A percentile compares a stretch with the other conserved stretches of the same genome.
phyloP scores from a whole-genome alignment of 2,888 invertebrate species.

The Buathra laborator region DNA sequence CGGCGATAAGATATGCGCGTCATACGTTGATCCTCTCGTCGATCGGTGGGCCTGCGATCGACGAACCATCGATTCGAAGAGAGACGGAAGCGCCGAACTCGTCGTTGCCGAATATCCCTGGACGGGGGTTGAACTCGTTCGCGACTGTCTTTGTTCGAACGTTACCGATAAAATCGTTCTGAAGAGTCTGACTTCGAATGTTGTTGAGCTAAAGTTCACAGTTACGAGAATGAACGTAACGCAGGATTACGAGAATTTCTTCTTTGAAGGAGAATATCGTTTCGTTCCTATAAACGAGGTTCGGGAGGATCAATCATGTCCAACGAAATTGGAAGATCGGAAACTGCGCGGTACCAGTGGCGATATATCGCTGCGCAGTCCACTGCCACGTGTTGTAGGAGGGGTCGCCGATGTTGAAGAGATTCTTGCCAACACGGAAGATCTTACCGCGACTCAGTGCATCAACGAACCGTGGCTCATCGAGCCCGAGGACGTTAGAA shows the following conservation, averaged over 20 bases:
- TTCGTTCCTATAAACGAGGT: constrained; percentile 87
- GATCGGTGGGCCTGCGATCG: constrained; percentile 90
- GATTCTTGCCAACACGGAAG: constrained; percentile 76
- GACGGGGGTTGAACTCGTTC: constrained; percentile 87
- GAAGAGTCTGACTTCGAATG: constrained; percentile 89
- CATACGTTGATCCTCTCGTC: constrained; percentile 88
- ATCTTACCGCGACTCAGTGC: constrained; percentile 86
- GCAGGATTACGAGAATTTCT: constrained; percentile 92
- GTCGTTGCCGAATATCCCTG: constrained; percentile 81
- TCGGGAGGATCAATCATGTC: constrained; percentile 87
- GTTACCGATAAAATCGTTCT: constrained; percentile 89
- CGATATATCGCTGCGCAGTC: constrained; percentile 90
- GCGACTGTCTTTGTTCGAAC: constrained; percentile 92
- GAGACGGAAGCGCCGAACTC: constrained; percentile 76
- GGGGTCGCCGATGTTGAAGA: constrained; percentile 70
- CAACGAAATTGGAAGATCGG: constrained; percentile 89
- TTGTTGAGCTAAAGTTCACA: constrained; percentile 91
- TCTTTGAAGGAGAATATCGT: constrained; percentile 91
- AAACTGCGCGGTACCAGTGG: constrained; percentile 90
- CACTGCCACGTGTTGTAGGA: constrained; percentile 83
- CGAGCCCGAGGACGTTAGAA: constrained; percentile 90
- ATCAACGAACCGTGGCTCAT: constrained; percentile 92
- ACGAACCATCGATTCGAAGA: constrained; percentile 64
- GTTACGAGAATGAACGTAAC: constrained; percentile 93
- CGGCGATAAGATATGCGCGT: constrained; percentile 89